Percentiles rank a stretch among this genome's conserved stretches.
These are phyloP conservation scores for Anoplius nigerrimus DNA, from an alignment of 2,888 invertebrate species.

Conservation along the genomic window DNA sequence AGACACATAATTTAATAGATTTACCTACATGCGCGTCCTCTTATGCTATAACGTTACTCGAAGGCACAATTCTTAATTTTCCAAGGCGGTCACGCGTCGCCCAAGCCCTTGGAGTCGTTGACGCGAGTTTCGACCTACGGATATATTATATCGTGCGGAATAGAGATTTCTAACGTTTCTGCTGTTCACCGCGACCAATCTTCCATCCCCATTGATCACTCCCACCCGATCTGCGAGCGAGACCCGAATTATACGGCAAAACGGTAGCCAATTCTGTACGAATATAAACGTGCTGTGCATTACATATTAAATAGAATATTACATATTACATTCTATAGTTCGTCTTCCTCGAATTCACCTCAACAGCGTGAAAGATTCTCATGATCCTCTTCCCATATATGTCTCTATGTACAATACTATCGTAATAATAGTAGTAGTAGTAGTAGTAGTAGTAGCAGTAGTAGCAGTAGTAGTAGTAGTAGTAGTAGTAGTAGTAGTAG, in stretches of 20 bases:
- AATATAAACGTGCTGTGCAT: constrained; percentile 49
- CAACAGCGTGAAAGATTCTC: constrained; percentile 54
- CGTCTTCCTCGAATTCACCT: constrained; percentile 57
- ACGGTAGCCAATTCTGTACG: constrained; percentile 37
- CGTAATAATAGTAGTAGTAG: constrained; percentile 63
- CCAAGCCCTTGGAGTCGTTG: background rate
- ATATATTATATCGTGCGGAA: background rate
- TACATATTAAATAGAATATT: constrained; percentile 64
- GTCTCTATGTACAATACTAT: constrained; percentile 69
- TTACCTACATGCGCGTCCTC: constrained; percentile 50
- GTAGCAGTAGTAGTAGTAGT: constrained; percentile 62
- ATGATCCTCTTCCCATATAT: constrained; percentile 19
- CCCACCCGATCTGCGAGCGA: constrained; percentile 24
- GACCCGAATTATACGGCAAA: constrained; percentile 13
- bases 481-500: constrained; percentile 64
- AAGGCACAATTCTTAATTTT: constrained; percentile 65
- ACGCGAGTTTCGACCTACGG: background rate
- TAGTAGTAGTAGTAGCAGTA: constrained; percentile 67
- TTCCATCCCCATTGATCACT: no score
- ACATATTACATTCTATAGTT: constrained; percentile 58
- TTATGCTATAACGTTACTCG: constrained; percentile 50
- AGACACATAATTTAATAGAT: constrained; percentile 58
- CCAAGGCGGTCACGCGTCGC: background rate
- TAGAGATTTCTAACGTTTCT: background rate
- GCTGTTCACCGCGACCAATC: background rate